Conservation (phyloP, 2,113 vertebrate genomes). For the Gavia stellata region DNA sequence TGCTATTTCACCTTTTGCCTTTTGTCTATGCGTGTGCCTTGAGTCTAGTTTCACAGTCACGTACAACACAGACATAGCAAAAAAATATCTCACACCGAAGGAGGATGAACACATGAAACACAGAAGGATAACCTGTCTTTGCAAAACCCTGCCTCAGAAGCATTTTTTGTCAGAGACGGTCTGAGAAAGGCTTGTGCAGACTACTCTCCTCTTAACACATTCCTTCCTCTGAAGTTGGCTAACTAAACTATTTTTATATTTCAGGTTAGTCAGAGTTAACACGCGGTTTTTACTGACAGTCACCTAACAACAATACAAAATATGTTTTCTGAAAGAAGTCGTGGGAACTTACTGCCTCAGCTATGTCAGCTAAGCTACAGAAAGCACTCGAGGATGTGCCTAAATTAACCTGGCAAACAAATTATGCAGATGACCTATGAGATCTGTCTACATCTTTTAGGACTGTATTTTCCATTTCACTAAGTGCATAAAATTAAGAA, state of each 20-base stretch:
- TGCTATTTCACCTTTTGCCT: not conserved
- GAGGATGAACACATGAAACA: not conserved
- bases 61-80: not conserved
- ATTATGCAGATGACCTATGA: not conserved
- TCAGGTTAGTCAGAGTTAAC: not conserved
- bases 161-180: not conserved
- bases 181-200: not conserved
- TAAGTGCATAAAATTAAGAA: not conserved
- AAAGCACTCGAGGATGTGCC: not conserved
- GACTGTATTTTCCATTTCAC: not conserved
- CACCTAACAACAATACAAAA: not conserved
- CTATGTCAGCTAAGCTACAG: not conserved
- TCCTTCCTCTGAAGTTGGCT: not conserved
- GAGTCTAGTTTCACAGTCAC: not conserved
- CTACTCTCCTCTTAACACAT: not conserved
- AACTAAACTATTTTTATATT: not conserved
- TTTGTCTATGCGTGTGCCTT: not conserved
- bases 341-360: not conserved
- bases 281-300: rapidly evolving
- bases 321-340: not conserved
- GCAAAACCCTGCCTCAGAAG: not conserved
- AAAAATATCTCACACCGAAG: rapidly evolving
- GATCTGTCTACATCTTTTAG: not conserved
- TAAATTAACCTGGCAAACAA: not conserved
- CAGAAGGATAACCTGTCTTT: not conserved